Evolutionary conservation across 2,888 invertebrate species (phyloP), one percentile per base, ranked within the genome.

Genomic region (Scelioninae gen. 2): DNA sequence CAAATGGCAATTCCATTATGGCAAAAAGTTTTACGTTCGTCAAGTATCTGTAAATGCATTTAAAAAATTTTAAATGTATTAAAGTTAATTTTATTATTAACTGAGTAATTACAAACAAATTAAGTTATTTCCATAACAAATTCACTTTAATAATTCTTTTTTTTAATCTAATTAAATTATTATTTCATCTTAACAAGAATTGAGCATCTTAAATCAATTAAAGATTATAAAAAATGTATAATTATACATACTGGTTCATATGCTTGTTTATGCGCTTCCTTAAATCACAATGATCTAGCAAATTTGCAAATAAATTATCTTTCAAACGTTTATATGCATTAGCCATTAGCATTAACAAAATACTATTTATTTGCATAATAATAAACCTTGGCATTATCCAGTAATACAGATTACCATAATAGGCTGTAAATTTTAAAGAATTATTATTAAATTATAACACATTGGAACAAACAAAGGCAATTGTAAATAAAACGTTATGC

Each of bases 341-440:
- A 4, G 37, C 18, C 25, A 53, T 22, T 9, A 53, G 10, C 10
- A 53, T 39, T 11, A 53, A 13, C 25, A 53, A 18, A 19, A 37
- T 11, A 41, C 41, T 41, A 37, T 41, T 31, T n/a, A 55, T 25
- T 41, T 55, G 55, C 35, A 35, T 55, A n/a, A 55, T 19, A 7
- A 55, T n/a, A 2, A 55, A 55, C 13, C 22, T 37, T 41, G 55
- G 55, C 10, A 28, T 15, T 19, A 55, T 10, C 41, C 55, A 41
- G n/a, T 22, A 55, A 16, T 41, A 41, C 41, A 55, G 25, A 9
- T 28, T 41, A 3, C 19, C 33, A 19, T n/a, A 15, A 52, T 19
- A 33, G 9, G 13, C 41, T 55, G 41, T 6, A 41, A 18, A 25
- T n/a, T n/a, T n/a, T n/a, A n/a, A n/a, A n/a, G n/a, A n/a, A n/a